phyloP scores from a whole-genome alignment of 2,113 vertebrate species.

The Sylvia atricapilla region DNA sequence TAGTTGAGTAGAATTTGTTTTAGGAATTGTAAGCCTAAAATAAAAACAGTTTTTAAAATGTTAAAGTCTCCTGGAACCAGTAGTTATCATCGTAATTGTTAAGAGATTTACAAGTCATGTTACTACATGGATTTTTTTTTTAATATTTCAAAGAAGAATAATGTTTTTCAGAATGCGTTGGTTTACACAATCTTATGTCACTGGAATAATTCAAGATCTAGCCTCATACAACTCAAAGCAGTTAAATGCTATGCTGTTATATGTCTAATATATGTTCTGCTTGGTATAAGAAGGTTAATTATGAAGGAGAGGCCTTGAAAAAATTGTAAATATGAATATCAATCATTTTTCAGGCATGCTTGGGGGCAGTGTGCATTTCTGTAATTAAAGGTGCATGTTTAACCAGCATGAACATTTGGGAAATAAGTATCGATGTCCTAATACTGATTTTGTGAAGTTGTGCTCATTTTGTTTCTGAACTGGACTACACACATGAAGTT shows the following conservation, averaged over 20 bases:
- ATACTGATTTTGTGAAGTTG: neutral
- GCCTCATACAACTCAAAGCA: neutral
- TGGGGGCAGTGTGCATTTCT: neutral
- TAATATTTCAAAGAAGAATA: neutral
- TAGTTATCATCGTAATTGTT: neutral
- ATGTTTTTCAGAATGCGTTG: neutral
- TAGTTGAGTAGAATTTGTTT: neutral
- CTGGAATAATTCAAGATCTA: neutral
- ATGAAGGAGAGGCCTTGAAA: constrained; percentile 12
- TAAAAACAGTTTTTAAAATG: neutral
- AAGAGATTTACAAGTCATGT: neutral
- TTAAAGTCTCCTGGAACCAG: neutral
- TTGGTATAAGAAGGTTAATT: neutral
- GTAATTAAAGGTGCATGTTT: constrained; percentile 16
- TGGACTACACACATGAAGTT: neutral
- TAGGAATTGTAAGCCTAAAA: neutral
- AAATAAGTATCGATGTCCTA: neutral
- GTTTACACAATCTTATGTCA: neutral
- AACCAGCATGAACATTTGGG: neutral
- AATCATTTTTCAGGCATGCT: neutral
- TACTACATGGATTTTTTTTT: neutral
- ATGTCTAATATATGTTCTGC: neutral
- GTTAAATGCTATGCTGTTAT: neutral
- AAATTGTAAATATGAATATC: constrained; percentile 30
- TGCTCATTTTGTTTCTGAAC: neutral